These are phyloP conservation scores for Acanthosepion lycidas DNA, from an alignment of 2,888 invertebrate species.

Conservation along the genomic window DNA sequence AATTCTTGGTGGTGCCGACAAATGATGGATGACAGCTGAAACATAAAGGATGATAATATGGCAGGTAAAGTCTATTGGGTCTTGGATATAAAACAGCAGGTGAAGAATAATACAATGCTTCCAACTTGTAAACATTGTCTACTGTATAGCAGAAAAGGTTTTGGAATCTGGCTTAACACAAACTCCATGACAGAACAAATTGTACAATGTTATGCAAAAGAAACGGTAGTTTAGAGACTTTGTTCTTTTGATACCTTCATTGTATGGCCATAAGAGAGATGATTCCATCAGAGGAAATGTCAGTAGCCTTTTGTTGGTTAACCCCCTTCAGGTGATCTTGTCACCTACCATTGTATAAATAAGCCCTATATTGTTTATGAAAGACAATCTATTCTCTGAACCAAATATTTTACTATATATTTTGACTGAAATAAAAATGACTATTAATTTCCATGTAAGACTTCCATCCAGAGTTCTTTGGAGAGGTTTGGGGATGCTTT, in stretches of 20 bases:
- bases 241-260: neutral
- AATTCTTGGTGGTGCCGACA: neutral
- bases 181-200: neutral
- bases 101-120: neutral
- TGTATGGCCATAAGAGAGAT: neutral
- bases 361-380: neutral
- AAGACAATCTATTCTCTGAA: neutral
- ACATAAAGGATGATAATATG: neutral
- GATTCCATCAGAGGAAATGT: neutral
- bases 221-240: neutral
- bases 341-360: neutral
- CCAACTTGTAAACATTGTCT: neutral
- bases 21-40: neutral
- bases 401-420: neutral
- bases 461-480: too few species aligned
- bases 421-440: neutral
- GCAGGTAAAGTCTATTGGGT: slow-evolving; percentile 20
- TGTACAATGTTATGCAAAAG: neutral
- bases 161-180: neutral
- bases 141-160: neutral
- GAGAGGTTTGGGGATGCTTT: too few species aligned
- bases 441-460: neutral
- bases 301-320: neutral
- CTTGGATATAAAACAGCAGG: slow-evolving; percentile 18
- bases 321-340: neutral